Conservation (phyloP, 2,888 invertebrate species). For the Philhelius pedissequus region DNA sequence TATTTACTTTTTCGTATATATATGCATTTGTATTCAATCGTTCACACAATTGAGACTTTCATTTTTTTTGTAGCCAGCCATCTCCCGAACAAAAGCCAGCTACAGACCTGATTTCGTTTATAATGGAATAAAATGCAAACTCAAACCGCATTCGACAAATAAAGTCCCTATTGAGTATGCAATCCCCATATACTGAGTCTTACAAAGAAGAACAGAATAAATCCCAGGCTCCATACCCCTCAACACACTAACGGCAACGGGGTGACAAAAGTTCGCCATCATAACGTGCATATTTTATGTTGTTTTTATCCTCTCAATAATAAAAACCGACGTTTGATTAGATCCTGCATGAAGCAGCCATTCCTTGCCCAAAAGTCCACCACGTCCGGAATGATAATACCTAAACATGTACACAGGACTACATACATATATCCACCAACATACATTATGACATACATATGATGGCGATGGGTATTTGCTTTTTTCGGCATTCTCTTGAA, state of each 20-base stretch:
- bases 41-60: too few relatives aligned
- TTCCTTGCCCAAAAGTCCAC: conserved; percentile 1
- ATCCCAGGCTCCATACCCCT: neutral
- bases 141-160: conserved; percentile 7
- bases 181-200: neutral
- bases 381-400: conserved; percentile 35
- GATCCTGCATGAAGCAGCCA: conserved; percentile 34
- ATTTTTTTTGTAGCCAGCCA: neutral
- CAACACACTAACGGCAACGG: conserved; percentile 1
- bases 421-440: neutral
- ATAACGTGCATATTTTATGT: conserved; percentile 32
- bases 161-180: neutral
- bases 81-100: neutral
- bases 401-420: neutral
- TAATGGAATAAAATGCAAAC: neutral
- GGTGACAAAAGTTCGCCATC: conserved; percentile 46
- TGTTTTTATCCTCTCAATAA: conserved; percentile 52
- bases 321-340: conserved; percentile 63
- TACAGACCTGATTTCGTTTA: neutral
- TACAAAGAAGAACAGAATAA: neutral
- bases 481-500: neutral
- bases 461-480: neutral
- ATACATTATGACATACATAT: neutral
- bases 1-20: neutral
- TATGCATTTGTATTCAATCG: neutral